phyloP scores from a whole-genome alignment of 1,140 invertebrate species.

The Zeugodacus cucurbitae region DNA sequence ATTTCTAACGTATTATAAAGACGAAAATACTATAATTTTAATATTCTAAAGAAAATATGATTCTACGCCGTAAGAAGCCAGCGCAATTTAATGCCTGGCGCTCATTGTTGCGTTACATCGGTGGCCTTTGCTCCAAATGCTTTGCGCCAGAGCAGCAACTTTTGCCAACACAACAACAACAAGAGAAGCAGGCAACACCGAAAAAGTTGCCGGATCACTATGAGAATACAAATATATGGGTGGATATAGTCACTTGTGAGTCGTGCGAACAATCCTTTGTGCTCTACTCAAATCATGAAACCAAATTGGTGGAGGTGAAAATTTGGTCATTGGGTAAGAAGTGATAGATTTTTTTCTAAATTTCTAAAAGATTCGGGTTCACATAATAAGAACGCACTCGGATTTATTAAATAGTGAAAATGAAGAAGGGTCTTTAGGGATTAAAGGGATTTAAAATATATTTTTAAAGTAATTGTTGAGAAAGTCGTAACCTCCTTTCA shows the following conservation, averaged over 20 bases:
- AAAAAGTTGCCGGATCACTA: neutral
- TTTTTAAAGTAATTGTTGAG: too few relatives aligned
- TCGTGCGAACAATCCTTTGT: constrained; percentile 22
- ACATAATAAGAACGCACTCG: too few relatives aligned
- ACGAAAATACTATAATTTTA: neutral
- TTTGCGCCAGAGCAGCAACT: neutral
- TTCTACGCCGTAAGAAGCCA: neutral
- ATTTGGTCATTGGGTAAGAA: constrained; percentile 18
- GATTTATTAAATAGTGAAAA: too few relatives aligned
- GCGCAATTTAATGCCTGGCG: neutral
- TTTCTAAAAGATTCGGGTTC: neutral
- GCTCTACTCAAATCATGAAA: neutral
- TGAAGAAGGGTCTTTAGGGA: too few relatives aligned
- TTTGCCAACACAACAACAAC: neutral
- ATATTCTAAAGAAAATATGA: neutral
- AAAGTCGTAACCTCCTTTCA: too few relatives aligned
- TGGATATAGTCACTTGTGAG: constrained; percentile 29
- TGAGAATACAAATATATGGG: constrained; percentile 14
- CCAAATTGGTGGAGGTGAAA: neutral
- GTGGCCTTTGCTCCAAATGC: neutral
- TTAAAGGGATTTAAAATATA: too few relatives aligned
- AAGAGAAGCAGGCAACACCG: neutral
- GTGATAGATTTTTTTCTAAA: neutral
- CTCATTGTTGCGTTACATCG: neutral
- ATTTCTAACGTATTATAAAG: neutral